Evolutionary conservation across 2,113 vertebrate species (phyloP), one percentile per base, ranked within the genome.

Genomic region (Geococcyx californianus): DNA sequence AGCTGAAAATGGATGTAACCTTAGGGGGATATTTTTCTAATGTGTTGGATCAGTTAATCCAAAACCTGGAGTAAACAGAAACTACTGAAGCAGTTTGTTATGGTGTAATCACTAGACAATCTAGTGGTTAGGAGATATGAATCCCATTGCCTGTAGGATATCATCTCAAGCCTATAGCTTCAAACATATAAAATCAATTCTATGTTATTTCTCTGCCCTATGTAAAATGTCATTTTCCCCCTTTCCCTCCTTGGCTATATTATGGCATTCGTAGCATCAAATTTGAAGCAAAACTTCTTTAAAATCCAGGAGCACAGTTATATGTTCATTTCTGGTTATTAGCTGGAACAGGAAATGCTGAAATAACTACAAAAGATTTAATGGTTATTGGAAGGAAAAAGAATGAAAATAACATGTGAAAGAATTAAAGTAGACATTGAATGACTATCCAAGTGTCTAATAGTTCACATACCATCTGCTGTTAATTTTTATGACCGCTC

Each of bases 1-100:
- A 66, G 79, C 24, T 93, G 93, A 90, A 95, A 95, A 96, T 80
- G 38, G 63, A 94, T 31, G 26, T 85, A 92, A 60, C 52, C 52
- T 52, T 74, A 31, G 15, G 34, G 47, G 23, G 26, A 67, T 70
- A 14, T 76, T 89, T 85, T 87, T 68, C 31, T 70, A 74, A 86
- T 44, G 38, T 74, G 59, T 52, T 75, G 31, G 44, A 74, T 92
- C 66, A 68, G 40, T 96, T 96, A 72, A 84, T 84, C 54, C 55
- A 84, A 74, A 92, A 7, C 4, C 19, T 49, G 40, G 13, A 68
- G 10, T 34, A 91, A 93, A 83, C 29, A 77, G 55, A 58, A 87
- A 55, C 51, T 76, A 56, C 28, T 31, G 45, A 78, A 75, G 9
- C 66, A 2, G 0, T 54, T 84, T 74, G 4, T 36, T 80, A 60